Evolutionary conservation across 30 jellyfish, hydroid and myxozoan species (phyloP).

Genomic region (Turritopsis rubra): DNA sequence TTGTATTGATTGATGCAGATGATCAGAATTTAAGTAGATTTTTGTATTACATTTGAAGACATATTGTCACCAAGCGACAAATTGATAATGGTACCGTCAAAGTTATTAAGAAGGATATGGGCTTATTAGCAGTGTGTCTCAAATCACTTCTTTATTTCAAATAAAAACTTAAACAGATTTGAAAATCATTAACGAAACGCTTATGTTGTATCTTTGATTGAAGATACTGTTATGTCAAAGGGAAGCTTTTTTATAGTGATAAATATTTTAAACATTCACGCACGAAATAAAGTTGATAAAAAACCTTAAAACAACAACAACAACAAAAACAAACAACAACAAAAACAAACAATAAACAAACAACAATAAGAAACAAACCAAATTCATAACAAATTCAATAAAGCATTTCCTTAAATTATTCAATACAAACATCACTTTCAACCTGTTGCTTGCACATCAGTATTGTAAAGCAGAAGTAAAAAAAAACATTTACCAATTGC

Average conservation of each 20-base stretch:
- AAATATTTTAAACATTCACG: background rate
- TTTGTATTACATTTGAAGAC: background rate
- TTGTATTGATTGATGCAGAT: background rate
- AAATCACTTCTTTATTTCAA: background rate
- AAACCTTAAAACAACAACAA: background rate
- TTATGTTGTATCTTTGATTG: background rate
- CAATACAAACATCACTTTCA: no score
- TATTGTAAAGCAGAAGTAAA: no score
- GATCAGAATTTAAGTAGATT: background rate
- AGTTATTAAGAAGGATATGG: background rate
- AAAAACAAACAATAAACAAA: background rate
- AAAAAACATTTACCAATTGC: no score
- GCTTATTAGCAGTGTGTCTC: background rate
- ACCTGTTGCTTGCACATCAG: no score
- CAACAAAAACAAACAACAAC: background rate
- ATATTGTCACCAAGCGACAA: background rate
- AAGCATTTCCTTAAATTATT: no score
- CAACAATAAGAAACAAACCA: background rate
- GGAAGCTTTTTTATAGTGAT: background rate
- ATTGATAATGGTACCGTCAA: background rate
- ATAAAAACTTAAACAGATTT: background rate
- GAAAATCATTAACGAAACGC: background rate
- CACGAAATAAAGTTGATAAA: background rate
- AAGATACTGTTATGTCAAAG: no score
- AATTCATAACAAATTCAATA: no score